Base-by-base conservation (phyloP, 2,113 vertebrate genomes). In the Camarhynchus parvulus region DNA sequence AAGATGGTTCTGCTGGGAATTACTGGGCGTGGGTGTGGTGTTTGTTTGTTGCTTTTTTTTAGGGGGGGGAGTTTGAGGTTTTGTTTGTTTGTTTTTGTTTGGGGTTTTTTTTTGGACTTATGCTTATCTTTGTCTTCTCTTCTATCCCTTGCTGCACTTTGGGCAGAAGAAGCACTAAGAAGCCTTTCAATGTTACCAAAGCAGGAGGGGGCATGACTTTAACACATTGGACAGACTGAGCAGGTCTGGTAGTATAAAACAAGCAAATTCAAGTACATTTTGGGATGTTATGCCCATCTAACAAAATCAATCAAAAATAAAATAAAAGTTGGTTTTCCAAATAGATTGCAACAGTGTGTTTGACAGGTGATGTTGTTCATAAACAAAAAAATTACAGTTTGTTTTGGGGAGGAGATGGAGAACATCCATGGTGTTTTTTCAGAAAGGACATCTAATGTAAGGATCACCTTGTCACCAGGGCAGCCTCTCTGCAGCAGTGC, bases 401-500 rank as follows among this genome's bases (percentile, higher is more conserved):
- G 1, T 46, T 67, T 81, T 70, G 11, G 8, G 18, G 21, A 70
- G 68, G 33, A 64, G 44, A 17, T 41, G 23, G 19, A 11, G 21
- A 81, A 31, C 2, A 10, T 61, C 30, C 4, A 4, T 82, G 25
- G 20, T 0, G 0, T 58, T 58, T 47, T 14, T 88, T 88, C 25
- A 13, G 67, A 49, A 27, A 73, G 24, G 18, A 23, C 1, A 3
- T 27, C 33, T 67, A 21, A 37, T 0, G 1, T 46, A n/a, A 83
- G 41, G 22, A 56, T 78, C 44, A n/a, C 16, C 15, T 69, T 70
- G 44, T 25, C 0, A 1, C 25, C 31, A 7, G 30, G 42, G 47
- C 13, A 20, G 17, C 35, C 13, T 66, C 52, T 73, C 41, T 55
- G 59, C 50, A 37, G 46, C 42, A 25, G 42, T 0, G 3, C 39